Conservation (phyloP, 2,888 invertebrate species). For the Xestia xanthographa region DNA sequence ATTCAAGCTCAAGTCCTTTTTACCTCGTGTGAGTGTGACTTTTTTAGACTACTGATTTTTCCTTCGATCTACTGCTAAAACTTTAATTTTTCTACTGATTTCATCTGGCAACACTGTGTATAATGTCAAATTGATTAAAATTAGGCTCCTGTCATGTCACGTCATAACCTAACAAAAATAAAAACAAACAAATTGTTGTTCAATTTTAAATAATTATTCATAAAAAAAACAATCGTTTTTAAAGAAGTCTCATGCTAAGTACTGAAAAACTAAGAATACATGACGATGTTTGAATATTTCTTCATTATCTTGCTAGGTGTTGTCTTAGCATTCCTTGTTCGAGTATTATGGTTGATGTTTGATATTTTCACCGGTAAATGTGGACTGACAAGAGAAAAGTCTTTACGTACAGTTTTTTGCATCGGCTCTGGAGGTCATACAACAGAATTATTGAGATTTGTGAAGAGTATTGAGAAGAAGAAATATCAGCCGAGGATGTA, state of each 20-base stretch:
- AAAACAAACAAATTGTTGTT: slow-evolving; percentile 10
- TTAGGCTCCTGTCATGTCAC: too few relatives aligned
- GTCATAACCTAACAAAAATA: too few relatives aligned
- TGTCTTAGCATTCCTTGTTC: slow-evolving; percentile 61
- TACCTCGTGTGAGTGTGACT: too few relatives aligned
- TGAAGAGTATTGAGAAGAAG: slow-evolving; percentile 91
- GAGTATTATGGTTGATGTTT: slow-evolving; percentile 74
- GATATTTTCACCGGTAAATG: slow-evolving; percentile 74
- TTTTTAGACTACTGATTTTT: too few relatives aligned
- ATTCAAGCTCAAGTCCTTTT: too few relatives aligned
- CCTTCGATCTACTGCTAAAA: too few relatives aligned
- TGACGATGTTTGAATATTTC: slow-evolving; percentile 19
- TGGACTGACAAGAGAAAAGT: slow-evolving; percentile 67
- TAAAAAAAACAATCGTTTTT: background rate
- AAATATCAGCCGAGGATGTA: slow-evolving; percentile 94
- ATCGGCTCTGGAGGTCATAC: slow-evolving; percentile 98
- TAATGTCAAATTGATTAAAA: too few relatives aligned
- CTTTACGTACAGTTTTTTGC: slow-evolving; percentile 90
- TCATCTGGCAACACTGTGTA: too few relatives aligned
- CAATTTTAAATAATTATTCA: background rate
- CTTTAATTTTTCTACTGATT: too few relatives aligned
- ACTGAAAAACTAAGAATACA: slow-evolving; percentile 8
- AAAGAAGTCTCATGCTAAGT: background rate
- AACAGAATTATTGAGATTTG: slow-evolving; percentile 96
- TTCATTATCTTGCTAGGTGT: slow-evolving; percentile 31